Conservation (phyloP, 2,888 invertebrate genomes). For the Eupithecia exiguata region DNA sequence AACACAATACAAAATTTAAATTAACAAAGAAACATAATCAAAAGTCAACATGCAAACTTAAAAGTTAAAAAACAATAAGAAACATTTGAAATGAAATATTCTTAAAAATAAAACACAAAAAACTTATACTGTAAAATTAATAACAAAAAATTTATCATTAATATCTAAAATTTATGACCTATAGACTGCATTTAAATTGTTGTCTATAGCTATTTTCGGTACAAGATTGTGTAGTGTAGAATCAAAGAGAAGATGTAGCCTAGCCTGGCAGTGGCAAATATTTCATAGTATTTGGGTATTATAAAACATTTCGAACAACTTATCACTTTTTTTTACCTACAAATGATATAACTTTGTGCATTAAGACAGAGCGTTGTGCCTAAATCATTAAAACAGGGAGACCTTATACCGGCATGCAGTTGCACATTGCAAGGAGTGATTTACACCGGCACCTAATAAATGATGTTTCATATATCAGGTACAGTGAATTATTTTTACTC, state of each 20-base stretch:
- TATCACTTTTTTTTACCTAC: background rate
- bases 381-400: background rate
- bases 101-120: constrained; percentile 6
- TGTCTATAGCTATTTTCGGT: background rate
- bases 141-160: background rate
- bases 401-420: background rate
- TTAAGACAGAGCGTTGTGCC: background rate
- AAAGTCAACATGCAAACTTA: constrained; percentile 27
- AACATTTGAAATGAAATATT: constrained; percentile 6
- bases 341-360: background rate
- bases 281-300: background rate
- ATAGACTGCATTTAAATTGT: background rate
- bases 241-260: background rate
- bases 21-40: constrained; percentile 39
- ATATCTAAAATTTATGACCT: background rate
- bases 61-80: constrained; percentile 19
- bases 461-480: background rate
- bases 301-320: background rate
- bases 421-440: background rate
- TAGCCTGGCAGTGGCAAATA: background rate
- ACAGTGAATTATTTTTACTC: background rate
- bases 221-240: background rate
- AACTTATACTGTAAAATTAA: background rate
- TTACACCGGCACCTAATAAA: background rate
- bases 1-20: constrained; percentile 29